Conservation (phyloP, 2,797 vertebrate genomes). For the Centroberyx gerrardi region DNA sequence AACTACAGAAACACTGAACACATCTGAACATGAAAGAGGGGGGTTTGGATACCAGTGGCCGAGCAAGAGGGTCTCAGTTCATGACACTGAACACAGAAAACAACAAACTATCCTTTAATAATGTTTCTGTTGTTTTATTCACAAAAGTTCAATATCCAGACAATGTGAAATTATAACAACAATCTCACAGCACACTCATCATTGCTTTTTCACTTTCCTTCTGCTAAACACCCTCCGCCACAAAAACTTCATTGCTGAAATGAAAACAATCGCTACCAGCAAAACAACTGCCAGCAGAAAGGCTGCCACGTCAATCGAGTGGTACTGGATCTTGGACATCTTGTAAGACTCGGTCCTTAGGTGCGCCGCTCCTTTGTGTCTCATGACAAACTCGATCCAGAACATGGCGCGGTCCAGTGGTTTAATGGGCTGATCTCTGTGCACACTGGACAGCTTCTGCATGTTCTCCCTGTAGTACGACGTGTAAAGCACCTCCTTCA, state of each 20-base stretch:
- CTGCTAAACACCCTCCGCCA: conserved; percentile 44
- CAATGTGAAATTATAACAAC: background rate
- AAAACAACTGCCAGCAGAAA: conserved; percentile 55
- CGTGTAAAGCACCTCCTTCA: conserved; percentile 71
- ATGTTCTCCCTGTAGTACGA: conserved; percentile 74
- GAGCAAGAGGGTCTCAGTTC: background rate
- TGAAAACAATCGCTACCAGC: conserved; percentile 4
- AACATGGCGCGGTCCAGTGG: conserved; percentile 75
- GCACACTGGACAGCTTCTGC: conserved; percentile 73
- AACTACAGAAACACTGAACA: too few species aligned
- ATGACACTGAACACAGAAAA: background rate
- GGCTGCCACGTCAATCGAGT: conserved; percentile 64
- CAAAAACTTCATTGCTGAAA: conserved; percentile 42
- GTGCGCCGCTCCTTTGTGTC: conserved; percentile 74
- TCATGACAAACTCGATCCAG: conserved; percentile 83
- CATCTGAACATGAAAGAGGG: too few species aligned
- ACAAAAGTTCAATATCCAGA: background rate
- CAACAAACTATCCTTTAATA: background rate
- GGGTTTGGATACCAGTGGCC: background rate
- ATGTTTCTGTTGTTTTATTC: background rate
- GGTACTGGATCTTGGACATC: conserved; percentile 70
- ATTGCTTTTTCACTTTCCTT: conserved; percentile 71
- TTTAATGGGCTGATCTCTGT: conserved; percentile 74
- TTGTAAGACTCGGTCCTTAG: conserved; percentile 74
- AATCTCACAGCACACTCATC: background rate